Evolutionary conservation across 2,113 vertebrate genomes (phyloP).

Genomic region (Amblyornis subalaris): DNA sequence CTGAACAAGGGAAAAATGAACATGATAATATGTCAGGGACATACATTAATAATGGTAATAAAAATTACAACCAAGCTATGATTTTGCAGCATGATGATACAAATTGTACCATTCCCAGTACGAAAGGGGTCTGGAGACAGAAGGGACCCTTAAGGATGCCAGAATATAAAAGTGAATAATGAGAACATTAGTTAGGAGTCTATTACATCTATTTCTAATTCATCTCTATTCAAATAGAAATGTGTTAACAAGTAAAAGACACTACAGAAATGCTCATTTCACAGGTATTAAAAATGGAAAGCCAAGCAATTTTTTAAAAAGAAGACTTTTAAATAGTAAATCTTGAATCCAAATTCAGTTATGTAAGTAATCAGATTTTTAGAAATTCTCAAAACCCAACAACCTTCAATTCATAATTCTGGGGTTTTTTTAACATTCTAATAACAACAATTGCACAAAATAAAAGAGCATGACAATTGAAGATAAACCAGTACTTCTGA

Average conservation of each 20-base stretch:
- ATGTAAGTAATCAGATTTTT: background rate
- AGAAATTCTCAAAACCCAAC: background rate
- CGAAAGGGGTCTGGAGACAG: background rate
- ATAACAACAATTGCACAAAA: background rate
- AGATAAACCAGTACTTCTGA: background rate
- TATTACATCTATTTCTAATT: background rate
- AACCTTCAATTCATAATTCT: background rate
- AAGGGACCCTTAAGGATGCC: background rate
- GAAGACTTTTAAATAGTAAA: background rate
- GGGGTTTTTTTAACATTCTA: background rate
- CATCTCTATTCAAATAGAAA: background rate
- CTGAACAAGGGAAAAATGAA: background rate
- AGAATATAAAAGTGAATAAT: background rate
- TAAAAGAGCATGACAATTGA: background rate
- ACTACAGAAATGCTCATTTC: background rate
- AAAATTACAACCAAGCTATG: background rate
- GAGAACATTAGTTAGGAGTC: background rate
- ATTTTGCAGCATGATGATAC: background rate
- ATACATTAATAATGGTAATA: background rate
- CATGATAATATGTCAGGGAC: rapidly evolving
- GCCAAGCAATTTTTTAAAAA: background rate
- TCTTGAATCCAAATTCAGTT: background rate
- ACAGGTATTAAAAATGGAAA: background rate
- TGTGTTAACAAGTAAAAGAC: background rate
- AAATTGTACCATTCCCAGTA: background rate